These are phyloP conservation scores for Graptemys geographica DNA, from an alignment of 2,797 vertebrate species.

Conservation along the genomic window DNA sequence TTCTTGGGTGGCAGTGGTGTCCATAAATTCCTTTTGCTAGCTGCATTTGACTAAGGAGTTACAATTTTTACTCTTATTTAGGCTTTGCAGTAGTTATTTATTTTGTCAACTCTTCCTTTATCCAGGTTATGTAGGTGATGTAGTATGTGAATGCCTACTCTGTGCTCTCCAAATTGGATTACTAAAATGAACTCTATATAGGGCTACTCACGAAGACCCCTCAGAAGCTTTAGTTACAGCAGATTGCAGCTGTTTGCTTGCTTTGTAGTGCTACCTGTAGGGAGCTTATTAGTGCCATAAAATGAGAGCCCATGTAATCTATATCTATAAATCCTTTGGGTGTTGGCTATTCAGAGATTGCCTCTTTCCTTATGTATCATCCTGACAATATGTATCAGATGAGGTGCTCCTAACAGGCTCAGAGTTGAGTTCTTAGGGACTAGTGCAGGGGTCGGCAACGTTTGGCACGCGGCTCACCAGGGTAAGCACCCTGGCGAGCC, in stretches of 20 bases:
- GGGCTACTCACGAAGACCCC: accelerated
- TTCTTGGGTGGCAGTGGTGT: neutral
- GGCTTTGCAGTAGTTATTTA: neutral
- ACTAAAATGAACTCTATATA: neutral
- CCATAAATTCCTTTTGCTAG: neutral
- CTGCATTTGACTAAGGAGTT: neutral
- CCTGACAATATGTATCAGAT: neutral
- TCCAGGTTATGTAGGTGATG: neutral
- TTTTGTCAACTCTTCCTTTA: neutral
- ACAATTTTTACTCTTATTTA: neutral
- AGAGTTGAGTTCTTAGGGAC: neutral
- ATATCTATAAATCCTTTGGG: neutral
- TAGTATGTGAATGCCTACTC: neutral
- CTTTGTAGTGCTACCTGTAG: neutral
- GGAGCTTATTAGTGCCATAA: neutral
- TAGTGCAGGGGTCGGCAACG: too few species aligned
- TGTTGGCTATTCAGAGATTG: neutral
- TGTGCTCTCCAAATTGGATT: neutral
- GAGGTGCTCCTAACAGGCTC: neutral
- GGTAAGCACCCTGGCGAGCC: too few species aligned
- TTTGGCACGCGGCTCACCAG: too few species aligned
- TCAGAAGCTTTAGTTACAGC: neutral
- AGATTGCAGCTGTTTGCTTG: slow-evolving; percentile 31
- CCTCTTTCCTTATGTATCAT: neutral
- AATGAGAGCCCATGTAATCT: too few species aligned